Evolutionary conservation across 2,113 vertebrate species (phyloP), one percentile per base, ranked within the genome.

Genomic region (Miniopterus natalensis): DNA sequence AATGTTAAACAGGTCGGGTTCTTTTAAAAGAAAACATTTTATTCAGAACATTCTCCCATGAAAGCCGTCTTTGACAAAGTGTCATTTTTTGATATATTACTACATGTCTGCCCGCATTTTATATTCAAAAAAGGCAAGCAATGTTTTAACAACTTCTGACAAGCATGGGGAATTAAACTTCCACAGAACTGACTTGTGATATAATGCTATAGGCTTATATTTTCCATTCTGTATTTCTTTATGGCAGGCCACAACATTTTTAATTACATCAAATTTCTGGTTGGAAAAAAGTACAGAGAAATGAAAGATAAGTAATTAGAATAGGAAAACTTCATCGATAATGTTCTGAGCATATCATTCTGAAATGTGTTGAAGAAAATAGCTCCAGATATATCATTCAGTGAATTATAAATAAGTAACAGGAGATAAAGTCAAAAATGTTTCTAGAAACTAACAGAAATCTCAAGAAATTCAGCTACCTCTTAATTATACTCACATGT

Each of bases 41-140:
- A 96, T 96, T 97, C 97, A 95, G 94, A 97, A 95, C 63, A 14
- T 95, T 97, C 53, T 87, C 94, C 93, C 83, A 91, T 86, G 94
- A 97, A 96, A 98, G 96, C 91, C 81, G 78, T 96, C 93, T 98
- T 96, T 92, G 89, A 98, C 94, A 92, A 90, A 92, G 59, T 92
- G 94, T 95, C 94, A 97, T 95, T 98, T 97, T 97, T 96, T 97
- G 68, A 96, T 97, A 87, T 84, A 97, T 57, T 95, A 96, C 78
- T 90, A 94, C 86, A 70, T 80, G 88, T 96, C 93, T 94, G 86
- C 86, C 78, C 93, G 88, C 89, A 95, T 96, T 95, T 95, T 95
- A 88, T 94, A 79, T 90, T 83, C 88, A 94, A 90, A 95, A 95
- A 91, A 68, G 17, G 12, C 81, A 97, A 95, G 89, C 90, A 93